Conservation (phyloP, 2,113 vertebrate species). For the Formicarius rufipectus region DNA sequence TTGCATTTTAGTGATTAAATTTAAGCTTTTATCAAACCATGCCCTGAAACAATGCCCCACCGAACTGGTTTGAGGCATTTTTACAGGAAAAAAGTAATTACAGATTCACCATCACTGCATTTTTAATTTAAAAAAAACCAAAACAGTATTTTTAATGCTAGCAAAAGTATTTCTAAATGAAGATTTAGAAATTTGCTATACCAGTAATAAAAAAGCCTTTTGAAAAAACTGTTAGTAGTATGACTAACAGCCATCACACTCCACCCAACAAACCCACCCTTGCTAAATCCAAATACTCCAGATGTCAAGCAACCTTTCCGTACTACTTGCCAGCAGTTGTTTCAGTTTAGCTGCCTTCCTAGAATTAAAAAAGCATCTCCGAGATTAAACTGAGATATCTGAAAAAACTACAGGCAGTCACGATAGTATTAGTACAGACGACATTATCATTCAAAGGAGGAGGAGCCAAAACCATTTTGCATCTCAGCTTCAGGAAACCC, state of each 20-base stretch:
- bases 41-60: not conserved
- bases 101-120: not conserved
- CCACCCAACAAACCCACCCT: slow-evolving; percentile 59
- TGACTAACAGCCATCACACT: slow-evolving; percentile 59
- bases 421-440: not conserved
- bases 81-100: not conserved
- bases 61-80: not conserved
- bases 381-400: not conserved
- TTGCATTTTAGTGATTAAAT: not conserved
- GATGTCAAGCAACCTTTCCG: slow-evolving; percentile 56
- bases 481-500: not conserved
- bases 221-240: slow-evolving; percentile 19
- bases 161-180: not conserved
- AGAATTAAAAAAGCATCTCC: not conserved
- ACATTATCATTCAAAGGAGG: not conserved
- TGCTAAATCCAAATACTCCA: slow-evolving; percentile 33
- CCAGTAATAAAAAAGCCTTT: not conserved
- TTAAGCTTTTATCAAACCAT: not conserved
- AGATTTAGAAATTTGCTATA: not conserved
- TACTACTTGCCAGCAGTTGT: not conserved
- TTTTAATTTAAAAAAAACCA: not conserved
- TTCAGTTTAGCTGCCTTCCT: not conserved
- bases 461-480: not conserved
- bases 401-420: not conserved
- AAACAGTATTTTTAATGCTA: not conserved